A percentile compares a stretch with the other conserved stretches of the same genome.
These are phyloP conservation scores for Matsumyia berberina DNA, from an alignment of 2,888 invertebrate genomes.

Conservation along the genomic window DNA sequence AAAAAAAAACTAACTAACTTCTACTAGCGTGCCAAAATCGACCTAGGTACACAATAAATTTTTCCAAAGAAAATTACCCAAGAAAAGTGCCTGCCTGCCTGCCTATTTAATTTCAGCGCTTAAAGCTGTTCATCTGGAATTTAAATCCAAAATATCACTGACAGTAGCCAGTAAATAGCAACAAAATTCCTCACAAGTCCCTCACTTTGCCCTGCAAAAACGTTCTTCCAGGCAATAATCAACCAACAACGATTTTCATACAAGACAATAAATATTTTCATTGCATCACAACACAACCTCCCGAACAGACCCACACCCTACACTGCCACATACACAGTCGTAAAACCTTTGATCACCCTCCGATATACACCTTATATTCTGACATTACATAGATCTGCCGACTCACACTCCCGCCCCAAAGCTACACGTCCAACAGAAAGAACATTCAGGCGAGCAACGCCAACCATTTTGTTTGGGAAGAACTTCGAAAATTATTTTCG, in stretches of 20 bases:
- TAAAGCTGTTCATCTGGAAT: conserved; percentile 60
- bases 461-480: conserved; percentile 74
- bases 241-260: conserved; percentile 68
- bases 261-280: conserved; percentile 76
- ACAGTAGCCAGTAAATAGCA: conserved; percentile 47
- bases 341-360: conserved; percentile 69
- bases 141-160: conserved; percentile 54
- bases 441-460: conserved; percentile 59
- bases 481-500: conserved; percentile 66
- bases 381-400: conserved; percentile 49
- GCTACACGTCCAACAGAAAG: conserved; percentile 32
- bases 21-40: conserved; percentile 39
- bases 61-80: conserved; percentile 24
- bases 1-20: conserved; percentile 15
- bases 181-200: conserved; percentile 34
- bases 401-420: conserved; percentile 60
- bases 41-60: conserved; percentile 39
- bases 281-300: conserved; percentile 73
- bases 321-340: conserved; percentile 28
- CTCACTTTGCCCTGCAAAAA: conserved; percentile 22
- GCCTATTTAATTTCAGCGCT: conserved; percentile 43
- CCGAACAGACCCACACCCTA: conserved; percentile 35
- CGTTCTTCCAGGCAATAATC: conserved; percentile 59
- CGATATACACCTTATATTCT: conserved; percentile 66
- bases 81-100: conserved; percentile 23